Percentiles rank a stretch among this genome's conserved stretches.
phyloP scores from a whole-genome alignment of 2,888 invertebrate species.

The Agrotis puta region DNA sequence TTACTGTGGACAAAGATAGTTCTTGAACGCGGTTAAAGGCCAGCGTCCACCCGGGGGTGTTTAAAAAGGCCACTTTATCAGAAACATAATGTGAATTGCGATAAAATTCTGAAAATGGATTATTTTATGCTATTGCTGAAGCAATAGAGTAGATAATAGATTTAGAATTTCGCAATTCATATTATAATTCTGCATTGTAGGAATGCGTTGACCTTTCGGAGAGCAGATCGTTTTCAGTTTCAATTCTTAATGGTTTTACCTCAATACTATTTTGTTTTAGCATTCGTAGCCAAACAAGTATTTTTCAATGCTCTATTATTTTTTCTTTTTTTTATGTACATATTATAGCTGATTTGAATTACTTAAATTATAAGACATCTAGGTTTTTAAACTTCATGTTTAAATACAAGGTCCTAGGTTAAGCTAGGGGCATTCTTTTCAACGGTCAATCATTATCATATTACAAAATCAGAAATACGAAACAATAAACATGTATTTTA shows the following conservation, averaged over 20 bases:
- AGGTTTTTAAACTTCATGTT: slow-evolving; percentile 8
- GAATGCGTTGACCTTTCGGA: too few relatives aligned
- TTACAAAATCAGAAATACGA: neutral
- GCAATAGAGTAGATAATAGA: too few relatives aligned
- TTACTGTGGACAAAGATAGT: neutral
- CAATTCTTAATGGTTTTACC: neutral
- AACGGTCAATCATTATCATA: neutral
- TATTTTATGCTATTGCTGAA: too few relatives aligned
- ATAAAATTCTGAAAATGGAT: too few relatives aligned
- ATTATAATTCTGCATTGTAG: too few relatives aligned
- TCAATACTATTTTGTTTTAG: neutral
- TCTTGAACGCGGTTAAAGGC: neutral
- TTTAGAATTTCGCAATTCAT: too few relatives aligned
- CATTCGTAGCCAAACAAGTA: neutral
- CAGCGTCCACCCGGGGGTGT: too few relatives aligned
- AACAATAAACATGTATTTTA: neutral
- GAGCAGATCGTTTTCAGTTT: neutral
- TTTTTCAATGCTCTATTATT: slow-evolving; percentile 8
- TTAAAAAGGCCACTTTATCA: too few relatives aligned
- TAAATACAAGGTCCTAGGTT: neutral
- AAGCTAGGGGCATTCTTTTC: neutral
- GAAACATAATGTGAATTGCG: too few relatives aligned
- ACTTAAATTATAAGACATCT: neutral
- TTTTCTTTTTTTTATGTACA: neutral
- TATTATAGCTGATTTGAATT: neutral